These are phyloP conservation scores for Sinosuthora webbiana DNA, from an alignment of 2,113 vertebrate species.

Conservation along the genomic window DNA sequence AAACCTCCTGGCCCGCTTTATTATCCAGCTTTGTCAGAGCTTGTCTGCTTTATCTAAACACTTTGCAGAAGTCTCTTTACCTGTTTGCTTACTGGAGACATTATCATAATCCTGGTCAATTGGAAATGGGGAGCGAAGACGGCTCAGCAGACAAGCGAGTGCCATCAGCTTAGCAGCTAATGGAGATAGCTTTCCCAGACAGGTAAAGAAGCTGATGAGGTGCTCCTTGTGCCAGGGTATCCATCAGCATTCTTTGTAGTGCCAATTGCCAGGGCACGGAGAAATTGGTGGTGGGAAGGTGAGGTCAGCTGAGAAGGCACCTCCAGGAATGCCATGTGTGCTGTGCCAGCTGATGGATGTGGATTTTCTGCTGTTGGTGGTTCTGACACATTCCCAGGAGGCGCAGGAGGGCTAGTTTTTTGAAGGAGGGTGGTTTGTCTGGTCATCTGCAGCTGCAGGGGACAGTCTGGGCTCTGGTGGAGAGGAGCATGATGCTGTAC, in stretches of 20 bases:
- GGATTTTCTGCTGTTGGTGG: not conserved
- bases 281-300: rapidly evolving
- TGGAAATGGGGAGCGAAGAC: constrained; percentile 26
- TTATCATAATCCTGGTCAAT: constrained; percentile 64
- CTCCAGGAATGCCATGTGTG: rapidly evolving
- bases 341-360: rapidly evolving
- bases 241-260: rapidly evolving
- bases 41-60: constrained; percentile 70
- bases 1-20: constrained; percentile 59
- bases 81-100: constrained; percentile 54
- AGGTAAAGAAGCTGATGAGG: not conserved
- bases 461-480: rapidly evolving
- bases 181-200: not conserved
- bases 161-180: not conserved
- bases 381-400: not conserved
- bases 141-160: not conserved
- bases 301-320: not conserved
- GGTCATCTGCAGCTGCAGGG: not conserved
- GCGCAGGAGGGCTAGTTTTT: not conserved
- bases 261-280: rapidly evolving
- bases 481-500: not conserved
- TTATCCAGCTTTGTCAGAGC: constrained; percentile 69
- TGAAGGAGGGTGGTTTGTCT: not conserved
- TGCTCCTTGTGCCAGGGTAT: not conserved
- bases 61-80: constrained; percentile 63